Evolutionary conservation across 2,113 vertebrate genomes (phyloP).

Genomic region (Anarhynchus alexandrinus): DNA sequence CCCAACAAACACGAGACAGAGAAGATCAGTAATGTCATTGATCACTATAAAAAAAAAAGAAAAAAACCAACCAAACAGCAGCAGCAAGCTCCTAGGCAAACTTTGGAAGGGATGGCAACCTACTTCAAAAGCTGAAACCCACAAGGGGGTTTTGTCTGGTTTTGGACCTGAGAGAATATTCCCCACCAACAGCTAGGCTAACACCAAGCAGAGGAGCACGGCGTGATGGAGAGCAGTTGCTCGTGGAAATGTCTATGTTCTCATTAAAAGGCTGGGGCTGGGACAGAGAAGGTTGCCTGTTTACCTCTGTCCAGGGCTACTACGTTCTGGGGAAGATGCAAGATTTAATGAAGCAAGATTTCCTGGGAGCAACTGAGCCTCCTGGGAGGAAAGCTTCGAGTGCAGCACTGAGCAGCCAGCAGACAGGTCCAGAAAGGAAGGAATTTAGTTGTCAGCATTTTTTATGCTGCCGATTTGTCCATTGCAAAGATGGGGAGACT

Average conservation of each 20-base stretch:
- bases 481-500: background rate
- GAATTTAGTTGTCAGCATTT: background rate
- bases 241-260: background rate
- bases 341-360: background rate
- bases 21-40: background rate
- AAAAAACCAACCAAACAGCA: background rate
- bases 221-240: background rate
- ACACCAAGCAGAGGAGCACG: background rate
- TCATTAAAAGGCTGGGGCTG: background rate
- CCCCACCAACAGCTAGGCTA: background rate
- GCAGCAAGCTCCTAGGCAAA: background rate
- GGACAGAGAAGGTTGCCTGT: background rate
- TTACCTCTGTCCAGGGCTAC: background rate
- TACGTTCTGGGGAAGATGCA: background rate
- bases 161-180: background rate
- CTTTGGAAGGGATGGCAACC: background rate
- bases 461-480: background rate
- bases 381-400: background rate
- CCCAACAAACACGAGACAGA: background rate
- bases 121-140: background rate
- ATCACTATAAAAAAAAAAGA: background rate
- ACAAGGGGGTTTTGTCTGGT: background rate
- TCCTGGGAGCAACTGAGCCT: background rate
- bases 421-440: background rate
- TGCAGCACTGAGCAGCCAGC: background rate